Evolutionary conservation across 2,113 vertebrate species (phyloP).

Genomic region (Silurus glanis): DNA sequence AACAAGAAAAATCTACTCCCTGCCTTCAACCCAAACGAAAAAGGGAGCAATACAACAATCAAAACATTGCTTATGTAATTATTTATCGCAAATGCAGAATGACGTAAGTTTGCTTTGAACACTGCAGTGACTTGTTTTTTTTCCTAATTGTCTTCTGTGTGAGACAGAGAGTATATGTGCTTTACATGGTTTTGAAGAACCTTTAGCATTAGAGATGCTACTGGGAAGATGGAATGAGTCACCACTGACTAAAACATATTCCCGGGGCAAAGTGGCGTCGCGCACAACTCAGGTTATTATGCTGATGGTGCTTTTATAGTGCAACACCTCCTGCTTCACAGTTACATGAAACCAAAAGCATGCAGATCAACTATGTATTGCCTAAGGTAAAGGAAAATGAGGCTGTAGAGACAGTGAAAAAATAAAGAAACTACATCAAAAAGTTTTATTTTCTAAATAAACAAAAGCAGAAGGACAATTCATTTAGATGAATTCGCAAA

Average conservation of each 20-base stretch:
- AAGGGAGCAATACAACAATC: neutral
- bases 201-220: neutral
- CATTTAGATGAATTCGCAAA: neutral
- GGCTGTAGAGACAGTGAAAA: neutral
- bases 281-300: constrained; percentile 2
- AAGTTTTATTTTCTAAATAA: neutral
- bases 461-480: neutral
- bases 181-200: neutral
- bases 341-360: constrained; percentile 39
- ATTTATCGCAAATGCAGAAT: neutral
- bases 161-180: neutral
- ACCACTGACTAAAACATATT: constrained; percentile 6
- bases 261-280: constrained; percentile 11
- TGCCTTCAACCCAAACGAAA: neutral
- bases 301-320: constrained; percentile 34
- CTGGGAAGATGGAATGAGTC: constrained; percentile 32
- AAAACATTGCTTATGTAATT: neutral
- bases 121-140: neutral
- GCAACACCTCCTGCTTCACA: constrained; percentile 32
- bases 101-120: neutral
- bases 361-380: constrained; percentile 4
- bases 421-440: neutral
- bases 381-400: neutral
- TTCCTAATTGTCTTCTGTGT: neutral
- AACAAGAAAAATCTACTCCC: neutral